Percentiles rank a stretch among this genome's conserved stretches.
Evolutionary conservation across 2,113 vertebrate species (phyloP).

Genomic region (Erinaceus europaeus): DNA sequence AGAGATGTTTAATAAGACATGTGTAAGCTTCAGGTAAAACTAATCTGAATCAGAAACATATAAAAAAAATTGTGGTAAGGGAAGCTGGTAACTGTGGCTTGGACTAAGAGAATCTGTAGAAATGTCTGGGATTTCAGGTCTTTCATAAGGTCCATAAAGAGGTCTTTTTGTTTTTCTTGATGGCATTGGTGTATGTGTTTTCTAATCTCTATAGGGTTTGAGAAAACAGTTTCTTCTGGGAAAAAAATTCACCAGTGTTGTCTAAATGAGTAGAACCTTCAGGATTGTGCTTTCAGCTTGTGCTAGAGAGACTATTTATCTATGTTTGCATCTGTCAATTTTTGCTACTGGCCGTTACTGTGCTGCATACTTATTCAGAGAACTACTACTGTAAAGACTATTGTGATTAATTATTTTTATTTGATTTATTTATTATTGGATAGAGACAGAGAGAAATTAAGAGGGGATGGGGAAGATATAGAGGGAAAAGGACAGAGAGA

Average conservation of each 20-base stretch:
- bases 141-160: constrained; percentile 1
- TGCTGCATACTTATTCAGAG: neutral
- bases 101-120: neutral
- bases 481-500: too few relatives aligned
- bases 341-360: neutral
- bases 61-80: neutral
- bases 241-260: neutral
- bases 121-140: constrained; percentile 48
- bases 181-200: neutral
- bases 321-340: neutral
- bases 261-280: neutral
- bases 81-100: neutral
- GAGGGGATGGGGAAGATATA: too few relatives aligned
- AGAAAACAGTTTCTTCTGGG: neutral
- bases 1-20: neutral
- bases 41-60: neutral
- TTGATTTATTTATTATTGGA: too few relatives aligned
- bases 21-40: neutral
- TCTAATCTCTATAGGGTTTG: neutral
- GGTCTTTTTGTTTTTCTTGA: neutral
- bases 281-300: fast-evolving
- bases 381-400: neutral
- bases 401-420: constrained; percentile 12
- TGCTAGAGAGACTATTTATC: too few relatives aligned
- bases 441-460: too few relatives aligned